Evolutionary conservation across 2,113 vertebrate species (phyloP).

Genomic region (Malaclemys terrapin): DNA sequence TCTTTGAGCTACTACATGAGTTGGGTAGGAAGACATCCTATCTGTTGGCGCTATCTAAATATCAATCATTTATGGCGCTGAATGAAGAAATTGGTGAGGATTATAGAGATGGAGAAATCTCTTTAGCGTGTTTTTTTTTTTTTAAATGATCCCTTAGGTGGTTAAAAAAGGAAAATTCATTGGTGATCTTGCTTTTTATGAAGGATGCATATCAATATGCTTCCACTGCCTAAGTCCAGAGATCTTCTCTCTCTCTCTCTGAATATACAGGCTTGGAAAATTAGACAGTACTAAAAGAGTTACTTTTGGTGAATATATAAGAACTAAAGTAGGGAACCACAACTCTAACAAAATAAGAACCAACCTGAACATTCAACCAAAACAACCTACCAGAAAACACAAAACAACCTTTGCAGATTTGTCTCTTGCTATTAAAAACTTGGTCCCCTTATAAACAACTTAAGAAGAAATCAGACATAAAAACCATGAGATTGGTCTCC

Average conservation of each 20-base stretch:
- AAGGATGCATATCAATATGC: neutral
- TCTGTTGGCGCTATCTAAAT: neutral
- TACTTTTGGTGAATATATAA: neutral
- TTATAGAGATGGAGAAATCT: neutral
- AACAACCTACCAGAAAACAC: neutral
- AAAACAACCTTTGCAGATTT: neutral
- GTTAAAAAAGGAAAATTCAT: neutral
- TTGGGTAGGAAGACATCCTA: neutral
- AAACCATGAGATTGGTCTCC: neutral
- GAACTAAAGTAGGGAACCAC: neutral
- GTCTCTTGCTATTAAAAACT: neutral
- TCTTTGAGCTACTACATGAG: neutral
- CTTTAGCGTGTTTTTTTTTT: neutral
- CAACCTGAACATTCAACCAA: neutral
- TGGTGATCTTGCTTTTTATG: neutral
- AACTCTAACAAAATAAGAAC: neutral
- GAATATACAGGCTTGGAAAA: neutral
- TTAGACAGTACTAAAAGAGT: neutral
- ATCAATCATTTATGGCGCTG: neutral
- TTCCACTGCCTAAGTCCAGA: neutral
- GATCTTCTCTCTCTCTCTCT: neutral
- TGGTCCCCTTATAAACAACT: neutral
- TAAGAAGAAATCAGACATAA: neutral
- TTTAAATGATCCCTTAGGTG: neutral
- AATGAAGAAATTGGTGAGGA: neutral